Percentiles rank a stretch among this genome's conserved stretches.
phyloP scores from a whole-genome alignment of 2,888 invertebrate genomes.

The Cosmopolites sordidus region DNA sequence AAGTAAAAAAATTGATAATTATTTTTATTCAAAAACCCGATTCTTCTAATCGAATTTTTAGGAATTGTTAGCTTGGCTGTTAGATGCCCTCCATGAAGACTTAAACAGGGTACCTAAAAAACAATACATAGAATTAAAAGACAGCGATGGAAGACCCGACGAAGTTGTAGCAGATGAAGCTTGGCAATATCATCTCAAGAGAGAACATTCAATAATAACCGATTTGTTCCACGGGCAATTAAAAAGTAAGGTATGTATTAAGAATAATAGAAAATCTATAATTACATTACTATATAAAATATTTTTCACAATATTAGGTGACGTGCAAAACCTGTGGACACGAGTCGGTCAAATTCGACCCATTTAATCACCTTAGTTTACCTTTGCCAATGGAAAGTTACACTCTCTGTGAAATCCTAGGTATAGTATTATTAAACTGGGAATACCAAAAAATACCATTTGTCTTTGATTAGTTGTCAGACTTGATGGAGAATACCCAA shows the following conservation, averaged over 20 bases:
- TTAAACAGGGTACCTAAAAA: conserved; percentile 73
- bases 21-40: too few relatives aligned
- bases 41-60: conserved; percentile 25
- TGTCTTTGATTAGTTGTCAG: conserved; percentile 57
- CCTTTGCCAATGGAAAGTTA: conserved; percentile 88
- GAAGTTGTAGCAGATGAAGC: conserved; percentile 68
- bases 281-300: conserved; percentile 3
- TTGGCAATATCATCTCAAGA: conserved; percentile 76
- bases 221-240: conserved; percentile 90
- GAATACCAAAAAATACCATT: background rate
- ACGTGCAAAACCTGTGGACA: conserved; percentile 78
- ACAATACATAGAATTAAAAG: conserved; percentile 69
- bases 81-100: conserved; percentile 90
- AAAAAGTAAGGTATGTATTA: conserved; percentile 73
- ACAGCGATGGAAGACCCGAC: conserved; percentile 74
- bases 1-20: too few relatives aligned
- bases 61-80: conserved; percentile 85
- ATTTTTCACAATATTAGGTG: too few relatives aligned
- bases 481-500: conserved; percentile 77
- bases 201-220: conserved; percentile 84
- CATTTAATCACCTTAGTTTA: conserved; percentile 82
- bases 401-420: conserved; percentile 70
- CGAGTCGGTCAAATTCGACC: conserved; percentile 85
- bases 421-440: conserved; percentile 28
- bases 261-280: background rate